phyloP scores from a whole-genome alignment of 2,797 vertebrate species.

The Halcyon chelicuti region DNA sequence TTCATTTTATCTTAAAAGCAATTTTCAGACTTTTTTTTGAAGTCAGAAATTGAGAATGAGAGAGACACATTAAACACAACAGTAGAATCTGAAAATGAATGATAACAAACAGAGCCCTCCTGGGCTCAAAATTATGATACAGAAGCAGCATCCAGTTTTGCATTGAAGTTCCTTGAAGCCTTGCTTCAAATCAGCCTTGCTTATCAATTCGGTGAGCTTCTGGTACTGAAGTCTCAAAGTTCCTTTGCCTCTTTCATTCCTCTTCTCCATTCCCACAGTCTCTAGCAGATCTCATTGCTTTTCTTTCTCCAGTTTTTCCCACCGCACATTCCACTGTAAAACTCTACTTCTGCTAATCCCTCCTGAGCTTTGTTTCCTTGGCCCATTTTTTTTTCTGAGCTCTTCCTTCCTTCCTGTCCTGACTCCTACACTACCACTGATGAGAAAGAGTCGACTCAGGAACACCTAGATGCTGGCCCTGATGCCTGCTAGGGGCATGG shows the following conservation, averaged over 20 bases:
- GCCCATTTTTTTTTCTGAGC: background rate
- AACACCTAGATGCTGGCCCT: background rate
- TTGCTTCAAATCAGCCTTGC: background rate
- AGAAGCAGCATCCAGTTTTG: background rate
- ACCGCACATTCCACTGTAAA: background rate
- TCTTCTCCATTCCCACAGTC: background rate
- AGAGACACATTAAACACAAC: background rate
- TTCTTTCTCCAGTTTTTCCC: background rate
- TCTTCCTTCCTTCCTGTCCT: background rate
- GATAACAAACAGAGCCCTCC: background rate
- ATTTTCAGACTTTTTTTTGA: background rate
- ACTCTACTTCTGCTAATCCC: background rate
- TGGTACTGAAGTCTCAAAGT: background rate
- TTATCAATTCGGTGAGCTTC: background rate
- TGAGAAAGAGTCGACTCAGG: fast-evolving
- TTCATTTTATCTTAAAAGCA: background rate
- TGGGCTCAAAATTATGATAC: background rate
- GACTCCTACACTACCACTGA: background rate
- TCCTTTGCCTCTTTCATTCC: background rate
- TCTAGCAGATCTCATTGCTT: background rate
- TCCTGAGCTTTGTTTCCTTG: background rate
- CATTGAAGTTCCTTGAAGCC: background rate
- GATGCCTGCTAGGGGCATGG: background rate
- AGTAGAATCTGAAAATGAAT: background rate
- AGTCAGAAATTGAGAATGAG: background rate